Base-by-base conservation (phyloP, 92 coral and sea anemone genomes). In the Zoanthus sansibaricus region DNA sequence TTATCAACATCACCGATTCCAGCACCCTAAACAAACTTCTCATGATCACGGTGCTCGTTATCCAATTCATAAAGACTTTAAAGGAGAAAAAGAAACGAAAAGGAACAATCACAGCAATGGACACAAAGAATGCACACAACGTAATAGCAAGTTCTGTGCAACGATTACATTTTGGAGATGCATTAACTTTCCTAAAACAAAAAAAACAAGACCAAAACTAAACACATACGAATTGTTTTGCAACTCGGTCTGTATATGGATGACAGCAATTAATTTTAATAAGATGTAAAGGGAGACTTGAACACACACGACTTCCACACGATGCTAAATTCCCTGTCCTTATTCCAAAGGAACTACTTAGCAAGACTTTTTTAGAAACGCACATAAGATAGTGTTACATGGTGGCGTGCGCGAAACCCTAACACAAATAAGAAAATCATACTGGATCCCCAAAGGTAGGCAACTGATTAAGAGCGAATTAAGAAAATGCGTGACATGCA, bases 401-500 rank as follows among this genome's bases (percentile, higher is more conserved):
- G 91, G 89, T 64, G 89, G 89, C 78, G 91, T 91, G 32, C 55
- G 89, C 13, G 91, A 88, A 73, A 91, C 92, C 33, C 48, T 88
- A 32, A 87, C 89, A 51, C 88, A 88, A 78, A 66, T 88, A 37
- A 37, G 3, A 37, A 1, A 37, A 37, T 37, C 42, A 37, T 37
- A 37, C 42, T 37, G 42, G 42, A 37, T 37, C 42, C 42, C 42
- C 42, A 37, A 37, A 37, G 42, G 42, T 37, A 37, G 42, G 4
- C 42, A 37, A 37, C 42, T 37, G 42, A 37, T 37, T 37, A 37
- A 37, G 0, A 37, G 1, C 42, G 42, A 37, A 37, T 37, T 37
- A 37, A 37, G 42, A 37, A 37, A 37, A 37, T 37, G 42, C 42
- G 42, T 37, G 1, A 37, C 42, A 37, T 37, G 42, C 42, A 37